phyloP scores from a whole-genome alignment of 2,888 invertebrate genomes.

The Drepana falcataria region DNA sequence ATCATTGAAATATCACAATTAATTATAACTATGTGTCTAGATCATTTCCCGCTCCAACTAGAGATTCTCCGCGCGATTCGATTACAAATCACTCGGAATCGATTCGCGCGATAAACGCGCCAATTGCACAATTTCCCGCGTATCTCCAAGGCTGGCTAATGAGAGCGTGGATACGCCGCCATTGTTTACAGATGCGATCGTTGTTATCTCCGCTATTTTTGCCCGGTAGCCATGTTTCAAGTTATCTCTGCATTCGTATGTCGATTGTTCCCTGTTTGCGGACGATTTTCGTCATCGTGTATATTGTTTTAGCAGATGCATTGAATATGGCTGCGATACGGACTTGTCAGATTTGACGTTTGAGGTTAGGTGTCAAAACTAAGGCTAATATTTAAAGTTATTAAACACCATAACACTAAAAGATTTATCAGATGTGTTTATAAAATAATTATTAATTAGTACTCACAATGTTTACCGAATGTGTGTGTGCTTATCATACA shows the following conservation, averaged over 20 bases:
- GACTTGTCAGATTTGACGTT: not conserved
- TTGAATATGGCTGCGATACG: not conserved
- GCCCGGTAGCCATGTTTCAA: slow-evolving; percentile 67
- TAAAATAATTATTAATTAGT: too few species aligned
- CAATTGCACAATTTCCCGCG: slow-evolving; percentile 63
- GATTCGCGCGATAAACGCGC: slow-evolving; percentile 54
- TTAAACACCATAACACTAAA: too few species aligned
- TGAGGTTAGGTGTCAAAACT: not conserved
- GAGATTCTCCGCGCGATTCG: slow-evolving; percentile 31
- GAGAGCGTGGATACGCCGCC: slow-evolving; percentile 69
- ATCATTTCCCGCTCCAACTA: not conserved
- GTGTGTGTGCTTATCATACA: too few species aligned
- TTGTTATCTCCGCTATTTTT: slow-evolving; percentile 68
- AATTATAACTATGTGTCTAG: not conserved
- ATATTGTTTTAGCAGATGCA: slow-evolving; percentile 16
- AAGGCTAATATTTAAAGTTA: too few species aligned
- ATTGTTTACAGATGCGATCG: slow-evolving; percentile 74
- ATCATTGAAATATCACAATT: not conserved
- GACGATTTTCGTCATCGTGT: slow-evolving; percentile 59
- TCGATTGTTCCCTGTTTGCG: slow-evolving; percentile 57
- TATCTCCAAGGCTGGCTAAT: slow-evolving; percentile 67
- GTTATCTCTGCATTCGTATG: slow-evolving; percentile 64
- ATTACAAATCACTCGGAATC: slow-evolving; percentile 52
- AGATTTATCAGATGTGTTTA: too few species aligned
- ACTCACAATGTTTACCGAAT: too few species aligned